Percentiles rank a stretch among this genome's conserved stretches.
Conservation (phyloP, 2,113 vertebrate species). For the Menura novaehollandiae region DNA sequence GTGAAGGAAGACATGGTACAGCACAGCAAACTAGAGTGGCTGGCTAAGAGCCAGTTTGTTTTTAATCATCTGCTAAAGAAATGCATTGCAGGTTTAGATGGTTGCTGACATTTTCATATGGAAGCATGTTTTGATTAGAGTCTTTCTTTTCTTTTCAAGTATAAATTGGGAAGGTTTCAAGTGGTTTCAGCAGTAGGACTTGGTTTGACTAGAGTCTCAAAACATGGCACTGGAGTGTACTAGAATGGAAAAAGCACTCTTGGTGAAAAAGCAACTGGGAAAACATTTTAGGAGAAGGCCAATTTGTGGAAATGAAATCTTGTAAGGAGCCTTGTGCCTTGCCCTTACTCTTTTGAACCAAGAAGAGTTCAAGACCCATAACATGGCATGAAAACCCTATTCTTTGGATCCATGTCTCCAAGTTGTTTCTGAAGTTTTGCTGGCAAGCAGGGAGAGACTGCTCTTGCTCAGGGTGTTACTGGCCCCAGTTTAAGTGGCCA, state of each 20-base stretch:
- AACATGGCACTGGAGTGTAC: background rate
- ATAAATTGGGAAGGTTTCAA: background rate
- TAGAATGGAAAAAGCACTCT: background rate
- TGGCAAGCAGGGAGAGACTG: background rate
- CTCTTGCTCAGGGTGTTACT: background rate
- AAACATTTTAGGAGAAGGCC: background rate
- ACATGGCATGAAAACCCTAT: background rate
- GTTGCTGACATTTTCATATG: background rate
- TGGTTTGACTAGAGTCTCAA: background rate
- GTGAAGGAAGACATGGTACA: background rate
- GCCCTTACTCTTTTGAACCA: background rate
- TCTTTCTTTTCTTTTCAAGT: background rate
- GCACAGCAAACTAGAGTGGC: background rate
- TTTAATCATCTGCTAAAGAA: background rate
- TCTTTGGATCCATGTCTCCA: fast-evolving
- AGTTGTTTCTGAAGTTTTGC: background rate
- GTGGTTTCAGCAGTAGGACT: background rate
- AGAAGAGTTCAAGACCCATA: background rate
- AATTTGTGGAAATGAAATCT: background rate
- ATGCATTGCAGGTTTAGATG: background rate
- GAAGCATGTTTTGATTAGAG: background rate
- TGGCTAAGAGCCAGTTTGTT: background rate
- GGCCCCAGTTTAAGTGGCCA: background rate
- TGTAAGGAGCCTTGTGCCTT: background rate
- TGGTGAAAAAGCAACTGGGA: background rate